Evolutionary conservation across 2,888 invertebrate species (phyloP).

Genomic region (Scaeva pyrastri): DNA sequence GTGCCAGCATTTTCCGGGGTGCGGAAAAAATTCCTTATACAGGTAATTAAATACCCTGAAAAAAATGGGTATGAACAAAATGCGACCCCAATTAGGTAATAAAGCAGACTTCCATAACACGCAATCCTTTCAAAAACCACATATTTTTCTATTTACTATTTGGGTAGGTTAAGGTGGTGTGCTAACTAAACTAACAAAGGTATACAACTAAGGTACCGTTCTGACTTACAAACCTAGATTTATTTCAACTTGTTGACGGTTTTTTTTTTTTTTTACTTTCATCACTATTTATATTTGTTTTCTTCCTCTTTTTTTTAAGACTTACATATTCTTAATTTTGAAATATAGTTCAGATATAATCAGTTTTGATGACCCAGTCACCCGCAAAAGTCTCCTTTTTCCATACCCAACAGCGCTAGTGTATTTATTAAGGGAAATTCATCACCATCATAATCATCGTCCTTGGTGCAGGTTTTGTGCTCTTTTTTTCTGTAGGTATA

Average conservation of each 20-base stretch:
- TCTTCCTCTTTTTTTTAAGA: too few relatives aligned
- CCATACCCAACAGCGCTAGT: not conserved
- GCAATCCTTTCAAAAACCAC: too few relatives aligned
- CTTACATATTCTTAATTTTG: slow-evolving; percentile 54
- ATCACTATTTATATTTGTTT: not conserved
- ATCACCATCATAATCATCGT: slow-evolving; percentile 55
- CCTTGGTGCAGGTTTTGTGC: slow-evolving; percentile 49
- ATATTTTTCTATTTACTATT: too few relatives aligned
- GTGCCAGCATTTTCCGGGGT: too few relatives aligned
- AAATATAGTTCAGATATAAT: slow-evolving; percentile 69
- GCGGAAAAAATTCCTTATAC: too few relatives aligned
- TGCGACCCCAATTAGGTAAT: too few relatives aligned
- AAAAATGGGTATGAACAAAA: too few relatives aligned
- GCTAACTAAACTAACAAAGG: not conserved
- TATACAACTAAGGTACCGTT: not conserved
- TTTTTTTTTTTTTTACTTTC: slow-evolving; percentile 2
- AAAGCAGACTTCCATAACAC: too few relatives aligned
- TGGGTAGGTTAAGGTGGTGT: too few relatives aligned
- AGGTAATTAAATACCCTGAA: too few relatives aligned
- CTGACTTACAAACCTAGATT: slow-evolving; percentile 59
- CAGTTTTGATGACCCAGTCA: slow-evolving; percentile 69
- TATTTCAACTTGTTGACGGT: slow-evolving; percentile 1
- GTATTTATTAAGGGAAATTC: slow-evolving; percentile 46
- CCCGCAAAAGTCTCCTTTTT: slow-evolving; percentile 19
- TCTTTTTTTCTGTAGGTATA: slow-evolving; percentile 28